Evolutionary conservation across 23 tunicate genomes (phyloP), one percentile per base, ranked within the genome.

Genomic region (Trididemnum clinides): DNA sequence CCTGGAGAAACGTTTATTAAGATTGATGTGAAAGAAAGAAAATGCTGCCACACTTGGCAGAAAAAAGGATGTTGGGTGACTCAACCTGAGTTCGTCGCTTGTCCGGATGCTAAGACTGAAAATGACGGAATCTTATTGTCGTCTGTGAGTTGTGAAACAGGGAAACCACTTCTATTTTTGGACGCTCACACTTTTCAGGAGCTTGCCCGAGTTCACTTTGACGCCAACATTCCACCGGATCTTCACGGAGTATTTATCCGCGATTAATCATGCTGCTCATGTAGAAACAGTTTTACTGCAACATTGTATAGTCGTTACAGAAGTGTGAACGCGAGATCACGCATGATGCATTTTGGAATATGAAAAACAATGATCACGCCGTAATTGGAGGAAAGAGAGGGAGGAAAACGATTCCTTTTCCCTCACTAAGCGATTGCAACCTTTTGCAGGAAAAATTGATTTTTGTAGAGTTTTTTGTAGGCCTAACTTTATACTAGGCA

Each of bases 61-160:
- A 93, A 93, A 80, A 84, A 93, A 76, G 93, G 93, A 0, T 88
- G 98, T 57, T 93, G 98, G 98, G 87, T 85, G 6, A 84, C 92
- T 0, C 89, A 87, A 72, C 90, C 98, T 34, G 80, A 34, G 23
- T 93, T 93, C 31, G 86, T 93, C 1, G 44, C 82, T 7, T 66
- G 83, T 26, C 98, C 98, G 3, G 86, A 64, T n/a, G 87, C 83
- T 1, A 62, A 64, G 0, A 50, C 51, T 22, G 98, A 93, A 80
- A 93, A 93, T 80, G 90, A 93, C 18, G 98, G 98, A 50, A 62
- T 93, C 44, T 33, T 93, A 28, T 57, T 93, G 64, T 88, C 98
- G 51, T 84, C 93, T 23, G 92, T 93, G 7, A 33, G 57, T 31
- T 64, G 87, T 39, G 98, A 86, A 26, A 58, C 72, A 29, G 87